Conservation (phyloP, 2,113 vertebrate species). For the Castor canadensis region DNA sequence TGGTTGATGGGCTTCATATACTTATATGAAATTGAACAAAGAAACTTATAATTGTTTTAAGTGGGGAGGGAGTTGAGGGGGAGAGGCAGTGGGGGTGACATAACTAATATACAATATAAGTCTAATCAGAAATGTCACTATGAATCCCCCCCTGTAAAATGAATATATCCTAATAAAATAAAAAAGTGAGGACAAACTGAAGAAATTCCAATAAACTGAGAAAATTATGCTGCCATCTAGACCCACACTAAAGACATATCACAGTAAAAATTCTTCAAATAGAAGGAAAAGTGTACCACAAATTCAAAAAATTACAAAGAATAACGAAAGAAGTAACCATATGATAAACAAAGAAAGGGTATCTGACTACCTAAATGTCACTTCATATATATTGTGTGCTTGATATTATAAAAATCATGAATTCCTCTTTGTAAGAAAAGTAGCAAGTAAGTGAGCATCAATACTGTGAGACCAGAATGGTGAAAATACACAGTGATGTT, state of each 20-base stretch:
- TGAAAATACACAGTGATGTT: background rate
- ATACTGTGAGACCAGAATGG: too few species aligned
- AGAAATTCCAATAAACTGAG: background rate
- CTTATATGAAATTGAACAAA: too few species aligned
- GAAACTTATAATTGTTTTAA: too few species aligned
- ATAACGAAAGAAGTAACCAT: background rate
- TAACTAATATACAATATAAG: too few species aligned
- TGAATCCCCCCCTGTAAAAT: too few species aligned
- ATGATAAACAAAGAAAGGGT: background rate
- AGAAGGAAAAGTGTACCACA: background rate
- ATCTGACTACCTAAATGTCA: background rate
- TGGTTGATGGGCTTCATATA: too few species aligned
- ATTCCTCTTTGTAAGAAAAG: background rate
- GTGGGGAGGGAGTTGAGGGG: too few species aligned
- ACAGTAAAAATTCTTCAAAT: background rate
- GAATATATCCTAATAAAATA: background rate
- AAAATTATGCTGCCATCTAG: background rate
- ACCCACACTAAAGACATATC: background rate
- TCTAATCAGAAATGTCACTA: too few species aligned
- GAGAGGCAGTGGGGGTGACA: too few species aligned
- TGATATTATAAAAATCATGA: background rate
- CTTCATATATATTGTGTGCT: background rate
- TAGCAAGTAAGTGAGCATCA: background rate
- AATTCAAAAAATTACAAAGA: background rate
- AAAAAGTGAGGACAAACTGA: background rate